These are phyloP conservation scores for Epistrophe eligans DNA, from an alignment of 2,888 invertebrate species.

Conservation along the genomic window DNA sequence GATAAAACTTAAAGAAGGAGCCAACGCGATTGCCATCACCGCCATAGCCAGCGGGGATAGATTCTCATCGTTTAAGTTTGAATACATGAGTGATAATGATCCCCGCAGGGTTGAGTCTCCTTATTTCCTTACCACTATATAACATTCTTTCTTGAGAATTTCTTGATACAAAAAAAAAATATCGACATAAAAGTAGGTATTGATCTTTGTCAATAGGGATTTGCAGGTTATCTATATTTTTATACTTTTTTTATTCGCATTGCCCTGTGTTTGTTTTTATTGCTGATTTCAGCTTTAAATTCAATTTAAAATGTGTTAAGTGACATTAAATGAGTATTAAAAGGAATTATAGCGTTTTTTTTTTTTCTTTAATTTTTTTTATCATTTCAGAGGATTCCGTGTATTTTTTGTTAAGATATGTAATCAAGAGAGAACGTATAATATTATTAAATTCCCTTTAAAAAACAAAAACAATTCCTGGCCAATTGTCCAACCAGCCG, in stretches of 20 bases:
- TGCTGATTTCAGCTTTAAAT: conserved; percentile 43
- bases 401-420: too few species aligned
- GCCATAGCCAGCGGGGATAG: conserved; percentile 12
- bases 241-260: background rate
- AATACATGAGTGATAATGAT: conserved; percentile 69
- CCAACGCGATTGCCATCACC: background rate
- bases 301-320: conserved; percentile 54
- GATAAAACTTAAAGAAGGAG: conserved; percentile 2
- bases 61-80: conserved; percentile 60
- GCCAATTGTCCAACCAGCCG: too few species aligned
- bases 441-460: too few species aligned
- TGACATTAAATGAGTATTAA: background rate
- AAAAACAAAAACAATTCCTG: too few species aligned
- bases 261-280: background rate
- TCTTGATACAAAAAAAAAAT: conserved; percentile 36
- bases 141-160: conserved; percentile 26
- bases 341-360: too few species aligned
- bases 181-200: conserved; percentile 28
- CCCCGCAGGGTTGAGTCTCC: conserved; percentile 44
- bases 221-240: conserved; percentile 42
- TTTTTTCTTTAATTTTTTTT: too few species aligned
- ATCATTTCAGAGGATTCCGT: too few species aligned
- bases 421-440: too few species aligned
- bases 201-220: conserved; percentile 65
- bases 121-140: background rate